Evolutionary conservation across 1,140 invertebrate genomes (phyloP).

Genomic region (Drosophila novamexicana): DNA sequence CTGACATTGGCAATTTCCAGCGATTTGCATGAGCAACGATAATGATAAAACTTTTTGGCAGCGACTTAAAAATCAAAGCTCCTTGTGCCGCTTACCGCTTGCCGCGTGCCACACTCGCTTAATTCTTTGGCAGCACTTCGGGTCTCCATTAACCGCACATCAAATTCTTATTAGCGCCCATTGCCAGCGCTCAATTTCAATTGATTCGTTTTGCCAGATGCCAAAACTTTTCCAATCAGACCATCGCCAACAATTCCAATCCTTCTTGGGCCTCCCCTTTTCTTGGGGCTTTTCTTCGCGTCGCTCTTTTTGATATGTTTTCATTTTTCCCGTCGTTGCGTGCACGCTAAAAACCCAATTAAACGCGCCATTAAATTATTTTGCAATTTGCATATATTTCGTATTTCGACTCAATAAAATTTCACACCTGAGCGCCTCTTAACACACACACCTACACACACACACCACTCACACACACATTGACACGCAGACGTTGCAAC

Average conservation of each 20-base stretch:
- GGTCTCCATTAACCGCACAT: slow-evolving; percentile 69
- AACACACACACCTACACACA: slow-evolving; percentile 36
- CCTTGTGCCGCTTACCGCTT: neutral
- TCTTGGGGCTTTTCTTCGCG: slow-evolving; percentile 13
- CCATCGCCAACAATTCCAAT: slow-evolving; percentile 66
- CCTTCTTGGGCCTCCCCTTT: slow-evolving; percentile 52
- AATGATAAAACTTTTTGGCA: slow-evolving; percentile 72
- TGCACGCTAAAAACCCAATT: slow-evolving; percentile 79
- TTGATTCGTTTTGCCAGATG: slow-evolving; percentile 61
- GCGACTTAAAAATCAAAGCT: slow-evolving; percentile 45
- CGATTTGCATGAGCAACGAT: slow-evolving; percentile 55
- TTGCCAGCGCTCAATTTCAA: slow-evolving; percentile 73
- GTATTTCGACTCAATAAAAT: slow-evolving; percentile 82
- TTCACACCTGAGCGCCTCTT: slow-evolving; percentile 71
- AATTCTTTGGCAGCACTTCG: slow-evolving; percentile 26
- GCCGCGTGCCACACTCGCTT: slow-evolving; percentile 22
- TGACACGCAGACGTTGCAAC: slow-evolving; percentile 17
- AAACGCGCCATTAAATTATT: slow-evolving; percentile 83
- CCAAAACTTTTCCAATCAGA: slow-evolving; percentile 77
- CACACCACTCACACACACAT: slow-evolving; percentile 20
- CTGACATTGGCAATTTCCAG: slow-evolving; percentile 41
- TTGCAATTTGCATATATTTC: slow-evolving; percentile 83
- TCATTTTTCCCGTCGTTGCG: slow-evolving; percentile 48
- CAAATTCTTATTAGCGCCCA: slow-evolving; percentile 79
- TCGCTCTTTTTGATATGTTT: slow-evolving; percentile 50